Evolutionary conservation across 2,113 vertebrate species (phyloP).

Genomic region (Gasterosteus aculeatus): DNA sequence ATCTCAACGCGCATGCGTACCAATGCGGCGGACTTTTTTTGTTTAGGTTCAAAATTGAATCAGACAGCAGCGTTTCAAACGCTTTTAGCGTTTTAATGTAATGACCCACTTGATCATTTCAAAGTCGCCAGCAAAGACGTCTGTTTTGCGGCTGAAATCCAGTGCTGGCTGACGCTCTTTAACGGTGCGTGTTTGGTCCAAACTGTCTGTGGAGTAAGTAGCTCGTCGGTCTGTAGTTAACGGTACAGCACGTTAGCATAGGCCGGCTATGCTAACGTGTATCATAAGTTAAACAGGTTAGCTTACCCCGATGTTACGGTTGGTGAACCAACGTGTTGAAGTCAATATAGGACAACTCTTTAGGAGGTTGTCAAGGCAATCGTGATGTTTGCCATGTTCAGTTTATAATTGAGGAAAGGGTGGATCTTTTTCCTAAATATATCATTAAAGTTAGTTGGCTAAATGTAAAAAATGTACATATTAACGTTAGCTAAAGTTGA

Average conservation of each 20-base stretch:
- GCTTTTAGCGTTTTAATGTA: neutral
- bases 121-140: fast-evolving
- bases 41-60: conserved; percentile 5
- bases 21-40: conserved; percentile 15
- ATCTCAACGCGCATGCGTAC: conserved; percentile 1
- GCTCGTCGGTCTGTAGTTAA: neutral
- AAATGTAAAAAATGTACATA: too few species aligned
- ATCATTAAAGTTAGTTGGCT: neutral
- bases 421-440: too few species aligned
- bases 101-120: neutral
- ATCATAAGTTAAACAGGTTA: too few species aligned
- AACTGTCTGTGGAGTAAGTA: fast-evolving
- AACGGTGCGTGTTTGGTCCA: conserved; percentile 13
- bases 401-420: too few species aligned
- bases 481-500: too few species aligned
- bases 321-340: neutral
- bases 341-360: too few species aligned
- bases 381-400: too few species aligned
- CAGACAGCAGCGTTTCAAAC: neutral
- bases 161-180: neutral
- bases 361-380: neutral
- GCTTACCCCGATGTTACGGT: too few species aligned
- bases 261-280: too few species aligned
- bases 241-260: too few species aligned
- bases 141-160: neutral